Base-by-base conservation (phyloP, 2,888 invertebrate genomes). In the Netelia melanura region DNA sequence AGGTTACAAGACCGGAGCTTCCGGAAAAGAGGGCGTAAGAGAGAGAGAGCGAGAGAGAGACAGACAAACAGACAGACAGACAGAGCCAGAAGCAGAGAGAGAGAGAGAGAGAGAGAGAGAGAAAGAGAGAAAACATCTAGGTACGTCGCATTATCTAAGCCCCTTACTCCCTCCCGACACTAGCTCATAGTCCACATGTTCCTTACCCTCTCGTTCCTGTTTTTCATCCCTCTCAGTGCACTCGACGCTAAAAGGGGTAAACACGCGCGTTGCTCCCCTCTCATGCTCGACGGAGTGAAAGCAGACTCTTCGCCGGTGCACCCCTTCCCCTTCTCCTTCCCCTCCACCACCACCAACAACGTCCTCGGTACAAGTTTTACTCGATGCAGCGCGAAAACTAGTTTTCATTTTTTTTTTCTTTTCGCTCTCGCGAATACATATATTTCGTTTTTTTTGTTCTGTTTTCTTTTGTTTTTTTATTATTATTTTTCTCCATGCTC, bases 171-270 rank as follows among this genome's bases (percentile, higher is more conserved):
- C 62, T 38, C 70, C 23, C 48, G 64, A 75, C 70, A 17, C 56
- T n/a, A 17, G 17, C 70, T 71, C 77, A 43, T 65, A 38, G 64
- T 65, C 54, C 70, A 70, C 81, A 74, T 58, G 58, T 78, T 68
- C 58, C 62, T 70, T 65, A 21, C 72, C 38, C 70, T 76, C 30
- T 23, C 74, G 1, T 43, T 14, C 67, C 43, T 10, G 9, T 25
- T 56, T 70, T 48, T 70, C 68, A 67, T 56, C 65, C 70, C 76
- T 58, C 62, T 67, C 86, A 84, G 72, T 72, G 83, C 87, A 86
- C 90, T 88, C 83, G 84, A 86, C 86, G 89, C 79, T 91, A 90
- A 90, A 90, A 90, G 86, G 89, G 90, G 88, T 90, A 90, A 91
- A 91, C 89, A 89, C 88, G 84, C 86, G 83, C 88, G 58, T 65